Conservation (phyloP, 2,888 invertebrate species). For the Dynastes maya region DNA sequence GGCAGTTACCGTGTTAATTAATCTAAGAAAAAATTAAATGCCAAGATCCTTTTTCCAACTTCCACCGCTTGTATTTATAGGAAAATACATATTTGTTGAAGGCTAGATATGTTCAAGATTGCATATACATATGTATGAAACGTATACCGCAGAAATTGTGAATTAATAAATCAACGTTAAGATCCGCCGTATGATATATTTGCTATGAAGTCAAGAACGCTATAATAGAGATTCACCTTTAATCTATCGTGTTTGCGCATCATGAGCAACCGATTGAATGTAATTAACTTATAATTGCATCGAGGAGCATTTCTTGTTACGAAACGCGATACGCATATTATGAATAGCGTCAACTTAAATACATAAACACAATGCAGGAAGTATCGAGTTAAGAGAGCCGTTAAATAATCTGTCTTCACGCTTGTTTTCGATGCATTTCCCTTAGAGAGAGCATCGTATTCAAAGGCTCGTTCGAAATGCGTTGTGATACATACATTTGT, state of each 20-base stretch:
- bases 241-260: background rate
- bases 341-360: conserved; percentile 13
- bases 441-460: background rate
- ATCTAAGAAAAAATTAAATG: too few relatives aligned
- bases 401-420: conserved; percentile 22
- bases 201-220: too few relatives aligned
- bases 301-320: conserved; percentile 21
- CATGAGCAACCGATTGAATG: conserved; percentile 19
- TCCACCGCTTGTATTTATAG: too few relatives aligned
- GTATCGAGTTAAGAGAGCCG: conserved; percentile 38
- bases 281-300: conserved; percentile 43
- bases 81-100: too few relatives aligned
- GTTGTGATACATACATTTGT: background rate
- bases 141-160: too few relatives aligned
- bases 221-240: background rate
- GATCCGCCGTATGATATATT: too few relatives aligned
- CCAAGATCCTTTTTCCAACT: too few relatives aligned
- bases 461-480: background rate
- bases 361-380: conserved; percentile 43
- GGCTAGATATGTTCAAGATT: too few relatives aligned
- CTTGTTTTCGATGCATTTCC: conserved; percentile 31
- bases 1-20: too few relatives aligned
- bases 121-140: too few relatives aligned
- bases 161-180: too few relatives aligned
- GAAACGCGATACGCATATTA: conserved; percentile 31